phyloP scores from a whole-genome alignment of 1,140 invertebrate genomes.

The Drosophila kikkawai region DNA sequence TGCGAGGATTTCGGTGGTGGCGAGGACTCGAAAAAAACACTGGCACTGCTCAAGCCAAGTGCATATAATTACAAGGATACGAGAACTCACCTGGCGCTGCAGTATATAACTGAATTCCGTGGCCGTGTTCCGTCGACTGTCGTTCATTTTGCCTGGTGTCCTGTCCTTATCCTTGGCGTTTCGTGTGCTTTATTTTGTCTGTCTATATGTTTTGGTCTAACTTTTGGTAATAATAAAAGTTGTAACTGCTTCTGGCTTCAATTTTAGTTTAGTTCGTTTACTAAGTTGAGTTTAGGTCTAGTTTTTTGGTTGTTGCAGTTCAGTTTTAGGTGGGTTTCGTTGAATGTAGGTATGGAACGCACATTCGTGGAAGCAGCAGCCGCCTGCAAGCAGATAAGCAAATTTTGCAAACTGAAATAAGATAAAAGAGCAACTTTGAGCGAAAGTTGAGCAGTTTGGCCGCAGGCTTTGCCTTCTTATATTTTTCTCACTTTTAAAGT shows the following conservation, averaged over 20 bases:
- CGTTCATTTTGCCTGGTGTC: constrained; percentile 70
- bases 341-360: constrained; percentile 39
- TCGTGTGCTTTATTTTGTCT: background rate
- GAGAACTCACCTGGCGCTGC: constrained; percentile 77
- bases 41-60: constrained; percentile 29
- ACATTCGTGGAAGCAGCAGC: constrained; percentile 33
- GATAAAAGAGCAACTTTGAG: constrained; percentile 12
- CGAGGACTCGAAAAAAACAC: constrained; percentile 12
- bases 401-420: constrained; percentile 43
- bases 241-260: constrained; percentile 56
- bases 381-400: constrained; percentile 49
- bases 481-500: constrained; percentile 9
- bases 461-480: constrained; percentile 12
- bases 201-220: constrained; percentile 22
- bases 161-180: constrained; percentile 12
- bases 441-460: constrained; percentile 17
- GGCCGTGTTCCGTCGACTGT: constrained; percentile 82
- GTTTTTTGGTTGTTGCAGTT: constrained; percentile 31
- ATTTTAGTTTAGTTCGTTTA: constrained; percentile 41
- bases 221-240: constrained; percentile 54
- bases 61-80: constrained; percentile 37
- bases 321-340: constrained; percentile 33
- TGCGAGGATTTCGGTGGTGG: constrained; percentile 16
- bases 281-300: constrained; percentile 35
- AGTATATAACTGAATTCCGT: constrained; percentile 84